Base-by-base conservation (phyloP, 2,797 vertebrate species). In the Chelonia mydas region DNA sequence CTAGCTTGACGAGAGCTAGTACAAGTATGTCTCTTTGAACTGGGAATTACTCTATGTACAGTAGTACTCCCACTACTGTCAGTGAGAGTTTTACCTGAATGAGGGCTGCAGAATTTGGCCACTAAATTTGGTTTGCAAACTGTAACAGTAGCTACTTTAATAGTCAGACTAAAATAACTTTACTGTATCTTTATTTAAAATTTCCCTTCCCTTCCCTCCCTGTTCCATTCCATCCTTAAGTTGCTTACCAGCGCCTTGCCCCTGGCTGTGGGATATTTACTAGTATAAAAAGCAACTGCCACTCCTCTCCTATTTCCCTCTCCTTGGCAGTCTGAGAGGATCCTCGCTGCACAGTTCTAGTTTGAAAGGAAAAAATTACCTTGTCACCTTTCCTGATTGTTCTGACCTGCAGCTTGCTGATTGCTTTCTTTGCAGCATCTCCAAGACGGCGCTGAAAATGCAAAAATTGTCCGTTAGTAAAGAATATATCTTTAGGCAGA, bases 371-470 rank as follows among this genome's bases (percentile, higher is more conserved):
- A 95, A 85, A 50, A 81, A 55, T 98, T 98, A 99, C 99, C 99
- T 99, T 99, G 98, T 99, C 99, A 82, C 99, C 99, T 97, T 99
- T 99, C 98, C 98, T 99, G 98, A 99, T 99, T 77, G 99, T 99
- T 95, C 99, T 99, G 87, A 99, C 98, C 98, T 99, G 99, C 85
- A 99, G 98, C 97, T 99, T 99, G 98, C 99, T 99, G 97, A 99
- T 99, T 83, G 99, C 99, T 98, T 99, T 99, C 98, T 99, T 99
- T 68, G 99, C 99, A 93, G 99, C 99, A 93, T 99, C 99, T 95
- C 99, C 99, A 77, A 99, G 98, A 79, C 99, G 99, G 95, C 99
- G 99, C 99, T 99, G 98, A 91, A 98, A 98, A 77, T 90, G 21
- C 90, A 96, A 97, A 97, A 95, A 96, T 51, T 76, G 19, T 80